Conservation (phyloP, 2,797 vertebrate species). For the Anableps anableps region DNA sequence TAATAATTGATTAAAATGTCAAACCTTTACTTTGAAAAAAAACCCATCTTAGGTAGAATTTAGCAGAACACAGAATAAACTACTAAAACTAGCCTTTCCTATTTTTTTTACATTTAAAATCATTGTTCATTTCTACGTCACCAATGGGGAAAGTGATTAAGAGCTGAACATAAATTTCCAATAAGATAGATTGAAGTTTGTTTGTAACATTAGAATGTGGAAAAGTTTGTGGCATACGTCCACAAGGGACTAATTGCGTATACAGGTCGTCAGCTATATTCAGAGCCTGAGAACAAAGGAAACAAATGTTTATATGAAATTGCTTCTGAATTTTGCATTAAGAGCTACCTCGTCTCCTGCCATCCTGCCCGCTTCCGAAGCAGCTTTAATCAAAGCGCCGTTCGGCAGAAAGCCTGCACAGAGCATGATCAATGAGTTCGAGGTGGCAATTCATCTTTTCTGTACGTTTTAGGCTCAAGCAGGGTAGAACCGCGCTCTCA, state of each 20-base stretch:
- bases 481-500: constrained; percentile 48
- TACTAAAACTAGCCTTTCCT: not conserved
- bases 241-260: not conserved
- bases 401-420: constrained; percentile 54
- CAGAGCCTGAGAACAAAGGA: constrained; percentile 20
- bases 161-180: not conserved
- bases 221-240: not conserved
- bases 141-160: not conserved
- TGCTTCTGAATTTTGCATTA: constrained; percentile 48
- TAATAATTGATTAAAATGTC: not conserved
- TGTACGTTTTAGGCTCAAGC: constrained; percentile 58
- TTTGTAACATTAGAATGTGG: not conserved
- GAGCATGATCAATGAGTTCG: constrained; percentile 74
- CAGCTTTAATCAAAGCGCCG: constrained; percentile 66
- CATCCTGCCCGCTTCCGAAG: constrained; percentile 43
- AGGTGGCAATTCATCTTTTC: constrained; percentile 74
- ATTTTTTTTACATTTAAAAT: not conserved
- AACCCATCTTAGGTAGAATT: not conserved
- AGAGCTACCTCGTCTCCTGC: constrained; percentile 52
- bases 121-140: not conserved
- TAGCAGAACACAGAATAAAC: not conserved
- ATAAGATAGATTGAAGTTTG: not conserved
- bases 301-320: constrained; percentile 39
- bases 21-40: not conserved
- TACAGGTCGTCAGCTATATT: not conserved